phyloP scores from a whole-genome alignment of 2,888 invertebrate species.

The Drosophila demipolita region DNA sequence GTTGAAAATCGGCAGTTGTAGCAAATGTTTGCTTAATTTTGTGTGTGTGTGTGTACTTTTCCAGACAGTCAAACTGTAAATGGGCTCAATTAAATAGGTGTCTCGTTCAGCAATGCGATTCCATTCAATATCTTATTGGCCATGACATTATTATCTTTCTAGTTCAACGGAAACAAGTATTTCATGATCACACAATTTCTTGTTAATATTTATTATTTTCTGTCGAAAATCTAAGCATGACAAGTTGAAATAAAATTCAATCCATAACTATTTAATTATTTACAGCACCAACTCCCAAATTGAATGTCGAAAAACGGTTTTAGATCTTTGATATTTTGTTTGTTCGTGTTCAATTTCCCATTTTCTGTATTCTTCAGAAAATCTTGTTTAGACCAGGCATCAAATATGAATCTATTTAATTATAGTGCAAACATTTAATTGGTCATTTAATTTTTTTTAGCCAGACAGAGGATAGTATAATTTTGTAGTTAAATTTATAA shows the following conservation, averaged over 20 bases:
- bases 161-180: background rate
- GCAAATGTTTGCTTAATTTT: background rate
- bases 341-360: background rate
- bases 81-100: slow-evolving; percentile 5
- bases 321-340: background rate
- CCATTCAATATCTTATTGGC: background rate
- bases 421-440: background rate
- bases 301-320: background rate
- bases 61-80: background rate
- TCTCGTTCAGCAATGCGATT: background rate
- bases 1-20: slow-evolving; percentile 19
- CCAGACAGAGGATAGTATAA: background rate
- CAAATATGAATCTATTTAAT: background rate
- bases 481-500: too few relatives aligned
- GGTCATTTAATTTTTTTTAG: too few relatives aligned
- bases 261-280: background rate
- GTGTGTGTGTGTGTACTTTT: background rate
- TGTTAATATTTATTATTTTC: background rate
- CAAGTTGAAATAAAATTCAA: background rate
- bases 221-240: background rate
- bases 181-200: background rate
- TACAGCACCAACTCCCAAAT: background rate
- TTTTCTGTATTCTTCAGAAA: too few relatives aligned
- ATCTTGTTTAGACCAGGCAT: background rate
- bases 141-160: background rate